phyloP scores from a whole-genome alignment of 2,797 vertebrate genomes.

The Crocodylus rhombifer region DNA sequence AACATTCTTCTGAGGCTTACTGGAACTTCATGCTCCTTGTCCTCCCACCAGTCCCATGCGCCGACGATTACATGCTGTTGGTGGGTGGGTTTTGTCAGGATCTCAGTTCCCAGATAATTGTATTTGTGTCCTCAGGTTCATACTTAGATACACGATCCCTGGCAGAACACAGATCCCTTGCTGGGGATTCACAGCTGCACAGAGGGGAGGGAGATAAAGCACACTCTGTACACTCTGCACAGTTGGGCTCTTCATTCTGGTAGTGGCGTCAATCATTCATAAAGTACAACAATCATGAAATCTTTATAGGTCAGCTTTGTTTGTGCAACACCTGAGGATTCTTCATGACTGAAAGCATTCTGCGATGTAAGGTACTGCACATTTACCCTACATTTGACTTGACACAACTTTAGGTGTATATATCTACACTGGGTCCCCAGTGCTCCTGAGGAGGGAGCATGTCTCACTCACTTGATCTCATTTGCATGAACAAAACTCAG shows the following conservation, averaged over 20 bases:
- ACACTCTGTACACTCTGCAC: accelerated
- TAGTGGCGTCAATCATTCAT: accelerated
- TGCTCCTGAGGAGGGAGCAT: too few species aligned
- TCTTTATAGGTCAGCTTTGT: neutral
- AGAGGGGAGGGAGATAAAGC: neutral
- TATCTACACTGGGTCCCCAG: too few species aligned
- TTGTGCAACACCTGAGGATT: neutral
- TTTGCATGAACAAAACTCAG: too few species aligned
- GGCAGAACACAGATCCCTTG: neutral
- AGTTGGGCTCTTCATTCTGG: neutral
- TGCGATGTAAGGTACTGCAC: neutral
- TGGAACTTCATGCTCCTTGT: neutral
- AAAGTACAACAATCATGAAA: accelerated
- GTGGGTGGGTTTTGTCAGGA: neutral
- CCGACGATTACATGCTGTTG: accelerated
- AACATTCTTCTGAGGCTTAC: neutral
- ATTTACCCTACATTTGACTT: neutral
- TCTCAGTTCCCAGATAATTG: neutral
- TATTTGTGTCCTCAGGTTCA: neutral
- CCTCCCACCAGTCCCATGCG: neutral
- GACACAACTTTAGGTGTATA: too few species aligned
- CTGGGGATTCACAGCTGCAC: neutral
- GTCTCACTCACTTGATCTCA: too few species aligned
- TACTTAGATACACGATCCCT: neutral
- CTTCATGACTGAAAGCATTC: neutral